Evolutionary conservation across 2,888 invertebrate genomes (phyloP).

Genomic region (Margaritifera margaritifera): DNA sequence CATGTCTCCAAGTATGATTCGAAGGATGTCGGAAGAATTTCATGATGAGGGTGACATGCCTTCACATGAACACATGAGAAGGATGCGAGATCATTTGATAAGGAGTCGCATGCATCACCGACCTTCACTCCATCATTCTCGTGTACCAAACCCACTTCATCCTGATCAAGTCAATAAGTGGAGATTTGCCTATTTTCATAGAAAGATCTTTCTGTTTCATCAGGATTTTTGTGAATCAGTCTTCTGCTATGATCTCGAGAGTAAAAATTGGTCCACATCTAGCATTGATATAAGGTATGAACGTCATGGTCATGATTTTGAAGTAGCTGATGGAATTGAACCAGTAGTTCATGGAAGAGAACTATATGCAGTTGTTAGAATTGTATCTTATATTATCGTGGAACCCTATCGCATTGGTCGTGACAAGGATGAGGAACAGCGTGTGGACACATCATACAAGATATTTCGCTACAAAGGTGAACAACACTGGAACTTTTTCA

Average conservation of each 20-base stretch:
- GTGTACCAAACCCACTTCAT: conserved; percentile 5
- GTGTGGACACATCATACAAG: no score
- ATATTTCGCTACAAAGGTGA: no score
- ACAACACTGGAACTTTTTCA: no score
- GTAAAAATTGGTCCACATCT: conserved; percentile 6
- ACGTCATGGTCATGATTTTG: background rate
- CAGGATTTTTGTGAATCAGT: conserved; percentile 6
- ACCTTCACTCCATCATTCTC: no score
- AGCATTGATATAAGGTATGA: background rate
- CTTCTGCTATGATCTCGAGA: conserved; percentile 13
- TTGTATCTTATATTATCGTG: background rate
- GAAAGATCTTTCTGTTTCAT: conserved; percentile 16
- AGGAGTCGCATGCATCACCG: conserved; percentile 3
- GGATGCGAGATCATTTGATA: background rate
- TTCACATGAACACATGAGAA: conserved; percentile 12
- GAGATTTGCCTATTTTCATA: conserved; percentile 12
- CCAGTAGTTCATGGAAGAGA: conserved; percentile 11
- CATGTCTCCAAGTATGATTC: conserved; percentile 16
- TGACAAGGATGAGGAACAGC: no score
- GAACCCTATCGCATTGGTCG: no score
- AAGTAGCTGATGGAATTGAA: conserved; percentile 15
- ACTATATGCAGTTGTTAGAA: conserved; percentile 16
- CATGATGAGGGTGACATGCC: conserved; percentile 5
- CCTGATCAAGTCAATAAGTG: conserved; percentile 3
- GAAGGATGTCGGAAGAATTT: conserved; percentile 11